These are phyloP conservation scores for Motacilla tschutschensis DNA, from an alignment of 2,113 vertebrate species.

Conservation along the genomic window DNA sequence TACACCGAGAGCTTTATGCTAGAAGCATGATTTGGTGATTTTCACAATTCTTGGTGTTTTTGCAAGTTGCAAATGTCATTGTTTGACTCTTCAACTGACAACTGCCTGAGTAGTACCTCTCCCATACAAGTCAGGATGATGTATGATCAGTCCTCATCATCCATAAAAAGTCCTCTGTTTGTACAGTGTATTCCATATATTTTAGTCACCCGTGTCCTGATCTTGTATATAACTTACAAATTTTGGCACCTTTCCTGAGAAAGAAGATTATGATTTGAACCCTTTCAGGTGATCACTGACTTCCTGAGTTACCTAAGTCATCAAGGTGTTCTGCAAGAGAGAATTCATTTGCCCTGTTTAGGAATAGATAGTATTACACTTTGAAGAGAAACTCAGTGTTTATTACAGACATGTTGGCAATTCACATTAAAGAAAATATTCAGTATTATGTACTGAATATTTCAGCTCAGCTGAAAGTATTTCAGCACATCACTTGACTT, in stretches of 20 bases:
- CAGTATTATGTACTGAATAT: background rate
- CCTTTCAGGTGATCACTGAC: background rate
- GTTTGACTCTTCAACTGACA: background rate
- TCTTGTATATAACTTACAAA: background rate
- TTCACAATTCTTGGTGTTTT: background rate
- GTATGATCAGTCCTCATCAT: background rate
- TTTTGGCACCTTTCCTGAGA: background rate
- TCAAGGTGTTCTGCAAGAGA: background rate
- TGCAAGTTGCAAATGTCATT: background rate
- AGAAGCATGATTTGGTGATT: background rate
- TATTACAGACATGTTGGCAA: background rate
- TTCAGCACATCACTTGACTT: background rate
- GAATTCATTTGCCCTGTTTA: background rate
- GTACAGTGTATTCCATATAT: background rate
- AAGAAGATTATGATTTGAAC: background rate
- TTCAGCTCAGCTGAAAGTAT: background rate
- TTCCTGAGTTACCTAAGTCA: background rate
- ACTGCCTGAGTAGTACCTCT: background rate
- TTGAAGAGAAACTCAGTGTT: background rate
- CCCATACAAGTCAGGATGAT: background rate
- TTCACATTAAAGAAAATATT: background rate
- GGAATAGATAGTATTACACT: background rate
- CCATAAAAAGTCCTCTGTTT: background rate
- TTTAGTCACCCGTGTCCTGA: background rate
- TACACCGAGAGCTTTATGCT: accelerated